Base-by-base conservation (phyloP, 1,140 invertebrate species). In the Magallana gigas region DNA sequence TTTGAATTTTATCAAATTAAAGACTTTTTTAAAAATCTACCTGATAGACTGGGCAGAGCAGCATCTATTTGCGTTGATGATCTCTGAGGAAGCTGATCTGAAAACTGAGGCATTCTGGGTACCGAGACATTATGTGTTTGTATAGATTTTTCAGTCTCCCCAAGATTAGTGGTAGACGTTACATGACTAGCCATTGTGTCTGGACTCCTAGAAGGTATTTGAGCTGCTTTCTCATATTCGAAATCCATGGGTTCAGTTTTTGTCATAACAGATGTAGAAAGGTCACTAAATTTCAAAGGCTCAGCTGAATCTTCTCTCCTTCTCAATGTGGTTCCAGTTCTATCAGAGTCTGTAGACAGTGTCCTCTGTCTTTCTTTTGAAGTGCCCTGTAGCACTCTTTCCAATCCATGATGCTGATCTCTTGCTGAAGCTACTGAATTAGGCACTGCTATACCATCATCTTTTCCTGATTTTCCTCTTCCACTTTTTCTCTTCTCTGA, bases 221-320 rank as follows among this genome's bases (percentile, higher is more conserved):
- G 23, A 12, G 68, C 68, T 84, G 83, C 7, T 48, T 62, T 84
- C 11, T 76, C 84, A 57, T 85, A 71, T 1, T 56, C 84, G 11
- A n/a, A 76, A 59, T 85, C 84, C 48, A 76, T 85, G n/a, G 62
- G 62, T 12, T 85, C 84, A 57, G 56, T 62, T 76, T 85, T 85
- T 1, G 76, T 48, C 18, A 60, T 59, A 11, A 60, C 58, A 29
- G 16, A 18, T 11, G 83, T 8, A 84, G 68, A 76, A 76, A 29
- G 68, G 18, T 76, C 68, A 76, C 68, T 76, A 18, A 36, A 12
- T 36, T 76, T 76, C 68, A 29, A 29, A 12, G 68, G 23, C 8
- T 76, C 29, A 12, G 68, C 23, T 12, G 29, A 12, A 76, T 36
- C 23, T 36, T 8, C 14, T 6, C 23, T 12, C 23, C 23, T 76